Evolutionary conservation across 2,888 invertebrate species (phyloP).

Genomic region (Aleiodes alternator): DNA sequence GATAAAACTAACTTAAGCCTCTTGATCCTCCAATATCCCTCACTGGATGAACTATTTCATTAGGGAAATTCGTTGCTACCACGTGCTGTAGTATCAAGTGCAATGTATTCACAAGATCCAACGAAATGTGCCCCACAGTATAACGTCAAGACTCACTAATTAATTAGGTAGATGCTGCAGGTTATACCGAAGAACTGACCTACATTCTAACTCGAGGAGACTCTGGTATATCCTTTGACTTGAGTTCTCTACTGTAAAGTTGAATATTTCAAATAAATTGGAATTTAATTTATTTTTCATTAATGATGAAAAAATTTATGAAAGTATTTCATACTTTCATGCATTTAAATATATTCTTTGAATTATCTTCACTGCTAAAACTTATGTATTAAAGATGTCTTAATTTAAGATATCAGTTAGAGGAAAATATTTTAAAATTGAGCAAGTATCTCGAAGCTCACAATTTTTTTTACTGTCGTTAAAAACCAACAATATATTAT

Average conservation of each 20-base stretch:
- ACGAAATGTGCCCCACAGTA: conserved; percentile 14
- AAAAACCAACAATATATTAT: no score
- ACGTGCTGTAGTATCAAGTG: conserved; percentile 11
- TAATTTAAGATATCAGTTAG: no score
- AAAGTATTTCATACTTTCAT: no score
- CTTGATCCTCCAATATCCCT: not conserved
- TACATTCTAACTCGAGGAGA: conserved; percentile 20
- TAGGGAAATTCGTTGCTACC: conserved; percentile 14
- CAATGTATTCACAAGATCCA: conserved; percentile 22
- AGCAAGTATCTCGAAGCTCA: no score
- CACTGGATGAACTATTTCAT: conserved; percentile 20
- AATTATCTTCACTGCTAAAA: no score
- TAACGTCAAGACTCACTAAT: conserved; percentile 28
- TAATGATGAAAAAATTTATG: no score
- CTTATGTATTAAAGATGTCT: no score
- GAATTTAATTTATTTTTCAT: not conserved
- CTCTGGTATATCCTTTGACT: conserved; percentile 17
- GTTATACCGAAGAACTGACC: conserved; percentile 19
- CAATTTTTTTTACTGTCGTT: no score
- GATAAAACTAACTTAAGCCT: no score
- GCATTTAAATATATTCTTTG: no score
- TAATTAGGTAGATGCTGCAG: conserved; percentile 17
- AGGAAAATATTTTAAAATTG: no score
- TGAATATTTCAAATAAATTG: conserved; percentile 1
- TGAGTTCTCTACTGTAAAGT: conserved; percentile 5